phyloP scores from a whole-genome alignment of 2,113 vertebrate species.

The Neodon shergylaensis region DNA sequence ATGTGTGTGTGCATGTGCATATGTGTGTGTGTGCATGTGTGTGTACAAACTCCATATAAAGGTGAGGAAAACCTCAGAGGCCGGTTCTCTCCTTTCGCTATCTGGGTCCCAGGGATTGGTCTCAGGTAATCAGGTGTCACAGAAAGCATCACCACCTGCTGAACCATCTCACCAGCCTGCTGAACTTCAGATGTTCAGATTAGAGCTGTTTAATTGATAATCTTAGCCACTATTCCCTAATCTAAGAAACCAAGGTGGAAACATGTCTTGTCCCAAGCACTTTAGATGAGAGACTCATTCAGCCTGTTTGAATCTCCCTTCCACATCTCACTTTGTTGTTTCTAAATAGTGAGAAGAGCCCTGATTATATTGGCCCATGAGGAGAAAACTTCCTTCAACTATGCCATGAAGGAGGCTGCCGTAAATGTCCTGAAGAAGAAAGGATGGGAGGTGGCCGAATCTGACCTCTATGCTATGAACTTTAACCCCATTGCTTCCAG shows the following conservation, averaged over 20 bases:
- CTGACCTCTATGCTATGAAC: conserved; percentile 89
- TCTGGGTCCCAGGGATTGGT: background rate
- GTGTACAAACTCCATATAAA: background rate
- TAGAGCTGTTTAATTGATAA: background rate
- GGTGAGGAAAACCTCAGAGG: background rate
- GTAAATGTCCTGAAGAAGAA: conserved; percentile 79
- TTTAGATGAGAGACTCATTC: background rate
- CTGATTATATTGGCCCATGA: conserved; percentile 88
- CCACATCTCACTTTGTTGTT: background rate
- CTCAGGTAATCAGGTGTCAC: background rate
- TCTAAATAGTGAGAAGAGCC: conserved; percentile 76
- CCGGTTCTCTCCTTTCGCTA: background rate
- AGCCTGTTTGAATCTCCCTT: background rate
- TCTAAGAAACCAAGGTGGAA: background rate
- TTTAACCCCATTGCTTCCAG: conserved; percentile 87
- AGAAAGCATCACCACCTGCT: background rate
- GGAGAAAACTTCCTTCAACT: conserved; percentile 87
- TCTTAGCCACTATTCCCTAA: background rate
- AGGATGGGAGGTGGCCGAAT: conserved; percentile 85
- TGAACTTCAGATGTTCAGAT: background rate
- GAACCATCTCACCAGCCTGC: background rate
- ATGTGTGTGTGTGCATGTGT: background rate
- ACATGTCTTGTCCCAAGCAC: background rate
- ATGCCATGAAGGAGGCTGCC: conserved; percentile 87
- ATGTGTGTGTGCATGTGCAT: background rate